A percentile compares a stretch with the other conserved stretches of the same genome.
Evolutionary conservation across 2,888 invertebrate species (phyloP).

Genomic region (Baccha elongata): DNA sequence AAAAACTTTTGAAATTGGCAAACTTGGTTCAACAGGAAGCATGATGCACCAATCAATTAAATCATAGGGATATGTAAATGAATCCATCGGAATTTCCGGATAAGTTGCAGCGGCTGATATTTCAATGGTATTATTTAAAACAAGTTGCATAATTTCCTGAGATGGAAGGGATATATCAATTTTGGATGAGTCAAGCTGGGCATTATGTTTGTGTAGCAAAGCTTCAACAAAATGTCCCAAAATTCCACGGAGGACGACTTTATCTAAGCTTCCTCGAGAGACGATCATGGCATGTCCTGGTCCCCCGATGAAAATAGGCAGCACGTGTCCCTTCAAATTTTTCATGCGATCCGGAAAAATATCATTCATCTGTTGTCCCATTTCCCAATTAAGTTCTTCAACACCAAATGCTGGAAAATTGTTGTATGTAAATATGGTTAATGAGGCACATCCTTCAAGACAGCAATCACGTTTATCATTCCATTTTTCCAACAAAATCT

Average conservation of each 20-base stretch:
- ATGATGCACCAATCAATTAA: slow-evolving; percentile 60
- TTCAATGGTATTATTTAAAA: slow-evolving; percentile 43
- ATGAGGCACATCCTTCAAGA: slow-evolving; percentile 10
- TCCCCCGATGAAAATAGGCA: slow-evolving; percentile 48
- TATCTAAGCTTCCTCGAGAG: not conserved
- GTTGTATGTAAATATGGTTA: slow-evolving; percentile 14
- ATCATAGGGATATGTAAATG: slow-evolving; percentile 63
- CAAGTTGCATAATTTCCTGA: slow-evolving; percentile 1
- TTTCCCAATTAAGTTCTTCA: not conserved
- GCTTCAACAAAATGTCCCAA: slow-evolving; percentile 24
- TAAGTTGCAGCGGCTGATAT: slow-evolving; percentile 40
- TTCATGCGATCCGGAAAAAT: slow-evolving; percentile 29
- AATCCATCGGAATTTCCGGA: slow-evolving; percentile 3
- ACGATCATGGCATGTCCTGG: slow-evolving; percentile 32
- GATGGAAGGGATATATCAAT: slow-evolving; percentile 6
- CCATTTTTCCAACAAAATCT: slow-evolving; percentile 20
- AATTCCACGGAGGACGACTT: slow-evolving; percentile 24
- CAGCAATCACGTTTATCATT: slow-evolving; percentile 47
- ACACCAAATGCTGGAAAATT: slow-evolving; percentile 10
- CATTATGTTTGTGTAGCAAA: slow-evolving; percentile 35
- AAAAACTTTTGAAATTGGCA: slow-evolving; percentile 37
- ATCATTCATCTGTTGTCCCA: not conserved
- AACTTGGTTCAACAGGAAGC: slow-evolving; percentile 56
- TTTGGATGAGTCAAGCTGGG: not conserved
- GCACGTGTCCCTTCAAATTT: slow-evolving; percentile 31